Evolutionary conservation across 2,113 vertebrate genomes (phyloP), one percentile per base, ranked within the genome.

Genomic region (Trogon surrucura): DNA sequence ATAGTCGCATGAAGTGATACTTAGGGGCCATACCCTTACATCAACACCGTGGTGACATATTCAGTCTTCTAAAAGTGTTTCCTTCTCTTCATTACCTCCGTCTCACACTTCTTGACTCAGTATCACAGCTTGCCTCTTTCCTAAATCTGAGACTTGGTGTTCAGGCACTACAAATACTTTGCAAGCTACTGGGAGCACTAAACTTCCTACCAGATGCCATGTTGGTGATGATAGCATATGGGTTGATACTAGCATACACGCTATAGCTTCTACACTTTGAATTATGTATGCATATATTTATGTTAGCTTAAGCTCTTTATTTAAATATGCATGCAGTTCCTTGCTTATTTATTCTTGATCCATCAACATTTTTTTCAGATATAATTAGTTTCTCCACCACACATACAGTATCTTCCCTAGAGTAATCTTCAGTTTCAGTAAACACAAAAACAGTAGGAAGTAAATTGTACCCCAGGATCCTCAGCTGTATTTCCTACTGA

Each of bases 341-440:
- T 88, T 56, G 5, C 16, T 65, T 85, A 36, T 90, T 91, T 72
- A 58, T 69, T 83, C 45, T 91, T 88, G 61, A 95, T 69, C 53
- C 58, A 83, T 60, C 45, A 58, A 34, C n/a, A 74, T 9, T 19
- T 70, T 73, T 91, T 83, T 58, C 41, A 93, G 58, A n/a, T 7
- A 34, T 67, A 88, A 85, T 90, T 96, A 73, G 10, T 51, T 95
- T 88, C 34, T 79, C 30, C 82, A 18, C 66, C 80, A 62, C 58
- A 82, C 23, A 36, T 77, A 57, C 8, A 80, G 9, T 48, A 30
- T 77, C 57, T 89, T 91, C 85, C 57, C 78, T 34, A 67, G 78
- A 93, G 79, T 79, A 95, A 89, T 80, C 61, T 80, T 85, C 41
- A 53, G 18, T 89, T 34, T 91, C 53, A 84, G 48, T 80, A 69